Conservation (phyloP, 2,888 invertebrate species). For the Pomacea canaliculata region DNA sequence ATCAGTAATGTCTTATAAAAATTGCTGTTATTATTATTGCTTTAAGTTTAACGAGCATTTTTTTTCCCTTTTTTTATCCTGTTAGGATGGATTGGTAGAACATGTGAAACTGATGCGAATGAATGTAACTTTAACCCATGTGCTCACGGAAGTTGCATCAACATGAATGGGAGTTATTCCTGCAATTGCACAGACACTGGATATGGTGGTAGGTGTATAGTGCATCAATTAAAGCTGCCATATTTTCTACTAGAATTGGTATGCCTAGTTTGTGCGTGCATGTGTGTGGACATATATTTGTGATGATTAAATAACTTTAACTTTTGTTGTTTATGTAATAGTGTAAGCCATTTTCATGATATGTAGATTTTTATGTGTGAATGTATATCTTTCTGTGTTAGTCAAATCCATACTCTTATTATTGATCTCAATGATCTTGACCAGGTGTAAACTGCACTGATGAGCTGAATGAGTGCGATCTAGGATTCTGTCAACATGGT, state of each 20-base stretch:
- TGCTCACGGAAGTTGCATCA: constrained; percentile 43
- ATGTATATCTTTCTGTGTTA: not conserved
- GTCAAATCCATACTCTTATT: no score
- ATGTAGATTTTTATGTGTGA: not conserved
- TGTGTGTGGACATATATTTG: no score
- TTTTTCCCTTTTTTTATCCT: not conserved
- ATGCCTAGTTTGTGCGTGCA: no score
- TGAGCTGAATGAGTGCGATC: constrained; percentile 38
- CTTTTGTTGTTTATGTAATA: no score
- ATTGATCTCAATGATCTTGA: not conserved
- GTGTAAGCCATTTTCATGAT: no score
- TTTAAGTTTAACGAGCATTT: not conserved
- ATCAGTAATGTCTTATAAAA: no score
- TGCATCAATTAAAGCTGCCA: no score
- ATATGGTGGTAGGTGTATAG: constrained; percentile 42
- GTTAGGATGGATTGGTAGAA: constrained; percentile 52
- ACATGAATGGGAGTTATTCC: constrained; percentile 38
- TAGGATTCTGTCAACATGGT: constrained; percentile 61
- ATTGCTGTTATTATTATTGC: not conserved
- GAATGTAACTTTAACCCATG: constrained; percentile 48
- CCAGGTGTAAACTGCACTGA: constrained; percentile 79
- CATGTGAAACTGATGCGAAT: constrained; percentile 45
- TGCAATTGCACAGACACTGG: constrained; percentile 59
- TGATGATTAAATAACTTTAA: no score
- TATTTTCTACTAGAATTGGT: no score